Conservation (phyloP, 2,797 vertebrate species). For the Meda fulgida region DNA sequence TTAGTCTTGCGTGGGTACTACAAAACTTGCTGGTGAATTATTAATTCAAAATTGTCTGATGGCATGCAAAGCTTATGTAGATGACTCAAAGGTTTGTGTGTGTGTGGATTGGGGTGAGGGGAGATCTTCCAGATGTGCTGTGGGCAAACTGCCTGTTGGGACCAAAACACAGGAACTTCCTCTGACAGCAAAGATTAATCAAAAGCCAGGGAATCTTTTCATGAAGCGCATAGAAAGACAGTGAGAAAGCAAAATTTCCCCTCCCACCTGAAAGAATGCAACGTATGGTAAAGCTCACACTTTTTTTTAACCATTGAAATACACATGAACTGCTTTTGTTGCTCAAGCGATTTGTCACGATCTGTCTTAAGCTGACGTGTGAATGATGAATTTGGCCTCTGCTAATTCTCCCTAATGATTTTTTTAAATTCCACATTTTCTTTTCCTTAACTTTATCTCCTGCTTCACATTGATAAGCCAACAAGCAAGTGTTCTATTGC, state of each 20-base stretch:
- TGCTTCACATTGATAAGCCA: not conserved
- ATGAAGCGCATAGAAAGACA: conserved; percentile 44
- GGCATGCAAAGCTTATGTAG: not conserved
- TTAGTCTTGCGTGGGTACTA: not conserved
- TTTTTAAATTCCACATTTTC: not conserved
- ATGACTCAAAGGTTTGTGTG: conserved; percentile 2
- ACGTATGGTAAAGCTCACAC: conserved; percentile 27
- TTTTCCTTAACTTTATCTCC: conserved; percentile 23
- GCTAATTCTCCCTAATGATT: conserved; percentile 17
- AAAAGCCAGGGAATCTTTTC: conserved; percentile 74
- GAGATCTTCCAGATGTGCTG: conserved; percentile 82
- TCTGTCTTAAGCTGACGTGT: conserved; percentile 45
- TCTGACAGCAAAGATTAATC: conserved; percentile 78
- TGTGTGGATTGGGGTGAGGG: conserved; percentile 36
- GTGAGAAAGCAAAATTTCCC: conserved; percentile 12
- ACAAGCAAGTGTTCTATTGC: not conserved
- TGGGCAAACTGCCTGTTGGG: conserved; percentile 67
- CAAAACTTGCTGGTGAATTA: not conserved
- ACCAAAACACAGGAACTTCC: conserved; percentile 79
- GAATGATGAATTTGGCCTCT: not conserved
- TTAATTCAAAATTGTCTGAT: not conserved
- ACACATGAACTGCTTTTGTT: not conserved
- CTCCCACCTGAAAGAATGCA: conserved; percentile 7
- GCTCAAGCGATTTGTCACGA: conserved; percentile 66
- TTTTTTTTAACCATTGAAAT: not conserved